These are phyloP conservation scores for Macropodus opercularis DNA, from an alignment of 2,797 vertebrate species.

Conservation along the genomic window DNA sequence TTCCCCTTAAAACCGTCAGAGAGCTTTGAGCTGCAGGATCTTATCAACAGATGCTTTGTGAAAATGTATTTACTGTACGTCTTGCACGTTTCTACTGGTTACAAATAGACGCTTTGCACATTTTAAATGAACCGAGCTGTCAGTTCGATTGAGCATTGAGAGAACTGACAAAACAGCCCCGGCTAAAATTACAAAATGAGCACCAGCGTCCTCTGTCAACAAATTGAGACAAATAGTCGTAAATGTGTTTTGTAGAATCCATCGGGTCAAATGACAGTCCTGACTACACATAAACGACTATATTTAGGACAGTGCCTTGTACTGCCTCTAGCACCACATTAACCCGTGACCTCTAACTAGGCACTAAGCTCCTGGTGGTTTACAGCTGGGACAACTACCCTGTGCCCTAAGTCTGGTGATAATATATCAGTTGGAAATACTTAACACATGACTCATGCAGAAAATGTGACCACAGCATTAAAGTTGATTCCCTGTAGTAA, in stretches of 20 bases:
- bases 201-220: slow-evolving; percentile 43
- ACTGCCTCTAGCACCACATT: slow-evolving; percentile 72
- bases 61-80: slow-evolving; percentile 2
- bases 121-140: not conserved
- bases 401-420: slow-evolving; percentile 6
- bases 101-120: not conserved
- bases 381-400: slow-evolving; percentile 62
- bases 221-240: slow-evolving; percentile 66
- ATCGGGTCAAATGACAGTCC: slow-evolving; percentile 61
- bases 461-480: not conserved
- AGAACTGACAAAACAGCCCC: slow-evolving; percentile 5
- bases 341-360: slow-evolving; percentile 71
- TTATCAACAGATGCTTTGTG: slow-evolving; percentile 42
- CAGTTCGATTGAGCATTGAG: not conserved
- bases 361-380: slow-evolving; percentile 64
- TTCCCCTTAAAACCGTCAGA: too few relatives aligned
- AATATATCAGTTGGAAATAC: slow-evolving; percentile 7
- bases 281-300: slow-evolving; percentile 62
- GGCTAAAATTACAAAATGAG: slow-evolving; percentile 33
- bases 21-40: slow-evolving; percentile 6
- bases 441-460: not conserved
- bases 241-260: slow-evolving; percentile 53
- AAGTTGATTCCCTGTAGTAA: not conserved
- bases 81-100: too few relatives aligned
- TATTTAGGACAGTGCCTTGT: slow-evolving; percentile 72